Percentiles rank a stretch among this genome's conserved stretches.
Evolutionary conservation across 2,797 vertebrate species (phyloP).

Genomic region (Calcarius lapponicus): DNA sequence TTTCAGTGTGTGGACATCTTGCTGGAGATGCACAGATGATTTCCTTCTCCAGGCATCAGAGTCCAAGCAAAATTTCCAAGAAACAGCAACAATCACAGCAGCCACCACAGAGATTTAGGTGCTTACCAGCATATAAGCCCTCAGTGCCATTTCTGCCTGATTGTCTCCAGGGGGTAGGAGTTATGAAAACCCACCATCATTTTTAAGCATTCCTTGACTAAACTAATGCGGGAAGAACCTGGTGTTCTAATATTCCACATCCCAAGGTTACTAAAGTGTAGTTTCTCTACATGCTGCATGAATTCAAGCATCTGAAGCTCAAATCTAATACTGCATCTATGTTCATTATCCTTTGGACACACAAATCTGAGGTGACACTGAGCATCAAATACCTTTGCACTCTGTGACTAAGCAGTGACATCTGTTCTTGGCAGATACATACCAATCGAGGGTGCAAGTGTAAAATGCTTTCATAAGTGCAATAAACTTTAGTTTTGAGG

Average conservation of each 20-base stretch:
- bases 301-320: not conserved
- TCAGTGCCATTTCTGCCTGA: not conserved
- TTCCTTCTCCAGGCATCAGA: not conserved
- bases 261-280: not conserved
- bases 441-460: not conserved
- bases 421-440: not conserved
- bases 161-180: not conserved
- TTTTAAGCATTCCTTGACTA: not conserved
- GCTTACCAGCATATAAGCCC: not conserved
- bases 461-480: not conserved
- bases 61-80: not conserved
- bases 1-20: not conserved
- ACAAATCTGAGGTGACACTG: not conserved
- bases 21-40: not conserved
- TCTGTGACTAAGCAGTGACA: not conserved
- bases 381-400: not conserved
- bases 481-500: not conserved
- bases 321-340: not conserved
- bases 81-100: not conserved
- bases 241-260: not conserved
- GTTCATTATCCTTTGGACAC: not conserved
- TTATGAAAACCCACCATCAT: not conserved
- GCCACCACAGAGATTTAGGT: not conserved
- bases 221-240: not conserved
- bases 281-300: not conserved